Conservation (phyloP, 2,888 invertebrate species). For the Periphyllus acericola region DNA sequence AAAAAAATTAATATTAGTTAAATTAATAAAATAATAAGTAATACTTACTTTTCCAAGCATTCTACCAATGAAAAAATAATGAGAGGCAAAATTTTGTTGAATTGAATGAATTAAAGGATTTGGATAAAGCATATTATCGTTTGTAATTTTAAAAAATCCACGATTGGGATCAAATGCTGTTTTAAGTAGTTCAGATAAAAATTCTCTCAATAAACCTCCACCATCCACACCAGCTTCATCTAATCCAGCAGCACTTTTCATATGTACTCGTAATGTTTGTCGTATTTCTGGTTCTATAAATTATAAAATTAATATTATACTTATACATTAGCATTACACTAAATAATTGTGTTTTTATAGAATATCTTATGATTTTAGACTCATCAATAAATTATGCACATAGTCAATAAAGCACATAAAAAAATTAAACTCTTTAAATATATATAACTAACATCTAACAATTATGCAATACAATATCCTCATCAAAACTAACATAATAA, state of each 20-base stretch:
- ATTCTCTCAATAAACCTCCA: slow-evolving; percentile 95
- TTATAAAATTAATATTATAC: slow-evolving; percentile 38
- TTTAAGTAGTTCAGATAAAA: slow-evolving; percentile 91
- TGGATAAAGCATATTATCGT: slow-evolving; percentile 93
- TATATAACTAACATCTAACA: no score
- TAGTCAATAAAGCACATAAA: no score
- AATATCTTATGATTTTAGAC: no score
- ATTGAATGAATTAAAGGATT: slow-evolving; percentile 91
- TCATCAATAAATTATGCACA: no score
- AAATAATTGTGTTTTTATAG: no score
- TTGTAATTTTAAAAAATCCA: slow-evolving; percentile 89
- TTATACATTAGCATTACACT: neutral
- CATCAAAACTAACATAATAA: no score
- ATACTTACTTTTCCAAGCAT: slow-evolving; percentile 86
- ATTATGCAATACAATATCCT: no score
- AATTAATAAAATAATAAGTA: slow-evolving; percentile 46
- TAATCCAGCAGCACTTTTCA: slow-evolving; percentile 89
- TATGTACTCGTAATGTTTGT: slow-evolving; percentile 85
- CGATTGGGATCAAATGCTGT: slow-evolving; percentile 96
- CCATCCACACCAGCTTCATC: slow-evolving; percentile 98
- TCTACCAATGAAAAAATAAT: slow-evolving; percentile 94
- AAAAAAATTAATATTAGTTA: neutral
- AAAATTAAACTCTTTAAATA: no score
- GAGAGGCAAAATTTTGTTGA: slow-evolving; percentile 86
- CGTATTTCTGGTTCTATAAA: slow-evolving; percentile 84